Evolutionary conservation across 2,888 invertebrate species (phyloP), one percentile per base, ranked within the genome.

Genomic region (Lycaena phlaeas): DNA sequence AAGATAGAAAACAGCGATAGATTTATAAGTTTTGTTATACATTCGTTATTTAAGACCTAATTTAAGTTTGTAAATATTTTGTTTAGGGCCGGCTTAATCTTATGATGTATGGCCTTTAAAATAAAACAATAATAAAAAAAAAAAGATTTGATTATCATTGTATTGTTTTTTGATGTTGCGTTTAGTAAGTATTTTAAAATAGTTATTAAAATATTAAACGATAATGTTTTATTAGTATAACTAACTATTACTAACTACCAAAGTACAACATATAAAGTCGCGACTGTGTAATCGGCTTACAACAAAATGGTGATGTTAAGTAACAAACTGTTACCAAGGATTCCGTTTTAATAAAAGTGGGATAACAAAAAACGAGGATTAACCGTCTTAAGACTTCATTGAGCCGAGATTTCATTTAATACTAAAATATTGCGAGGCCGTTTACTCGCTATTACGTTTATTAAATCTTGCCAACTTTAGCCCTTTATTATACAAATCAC

Each of bases 271-370:
- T n/a, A 22, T 9, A 34, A 34, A 34, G 12, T 34, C 22, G 14
- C 30, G 7, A 2, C 18, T 3, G 34, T 11, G 34, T 34, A 34
- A 34, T 22, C 34, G 34, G 34, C 34, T 34, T 18, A 11, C 34
- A 18, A 34, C 34, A 22, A 34, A 34, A 34, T 15, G 14, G 18
- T 22, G 18, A 18, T 34, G 34, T 34, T 18, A 34, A 34, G 34
- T 34, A 34, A 34, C 22, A 34, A 34, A 34, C 34, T 22, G 34
- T 17, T 18, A 12, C 22, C 9, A 6, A 12, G 22, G 22, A 22
- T 34, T 30, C 12, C 34, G 34, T 34, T 34, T 34, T 22, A 34
- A 34, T 34, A 34, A 34, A 34, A 34, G 14, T 9, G 34, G 34
- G 34, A 22, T 22, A 31, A 34, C 34, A 34, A 18, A 29, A 29